Evolutionary conservation across 2,888 invertebrate genomes (phyloP), one percentile per base, ranked within the genome.

Genomic region (Amphipoea lucens): DNA sequence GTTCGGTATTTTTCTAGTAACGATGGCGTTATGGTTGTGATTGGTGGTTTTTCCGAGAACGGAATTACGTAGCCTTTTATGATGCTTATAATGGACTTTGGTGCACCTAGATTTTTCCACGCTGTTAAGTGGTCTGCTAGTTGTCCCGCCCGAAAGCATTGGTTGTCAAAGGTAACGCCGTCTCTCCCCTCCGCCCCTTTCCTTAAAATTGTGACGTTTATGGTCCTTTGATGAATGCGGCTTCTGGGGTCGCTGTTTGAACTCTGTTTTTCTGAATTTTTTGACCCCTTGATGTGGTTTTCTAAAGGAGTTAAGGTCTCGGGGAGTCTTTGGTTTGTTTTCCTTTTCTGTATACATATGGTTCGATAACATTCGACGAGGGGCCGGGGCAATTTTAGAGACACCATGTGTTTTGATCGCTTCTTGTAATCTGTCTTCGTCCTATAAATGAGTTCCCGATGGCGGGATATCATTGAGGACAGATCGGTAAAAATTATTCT

Each of bases 31-130:
- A 60, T 20, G 12, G 42, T 45, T 20, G 60, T 72, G 42, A 60
- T 36, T 36, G 67, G 66, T 11, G 66, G 65, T 65, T 65, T 74
- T 48, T n/a, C 11, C 11, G 23, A 17, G 17, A 65, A 74, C 36
- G 67, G 67, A 11, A 74, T 66, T n/a, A 74, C 45, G 9, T 23
- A 63, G 29, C 45, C 29, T 36, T 29, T 36, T 73, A 48, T 73
- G n/a, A 63, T 62, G 62, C 45, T 62, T 36, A 73, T 29, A 14
- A 48, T 73, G 17, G 62, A 48, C 36, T 62, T 72, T 23, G 29
- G 62, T 73, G 72, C 62, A 29, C 45, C 62, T 36, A 62, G 20
- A 29, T 62, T 9, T 73, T 62, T 45, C 62, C 72, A 72, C 45
- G 29, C 29, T 36, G 62, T 4, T 48, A 48, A 3, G 14, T 48